A percentile compares a stretch with the other conserved stretches of the same genome.
These are phyloP conservation scores for Dendropsophus ebraccatus DNA, from an alignment of 2,113 vertebrate genomes.

Conservation along the genomic window DNA sequence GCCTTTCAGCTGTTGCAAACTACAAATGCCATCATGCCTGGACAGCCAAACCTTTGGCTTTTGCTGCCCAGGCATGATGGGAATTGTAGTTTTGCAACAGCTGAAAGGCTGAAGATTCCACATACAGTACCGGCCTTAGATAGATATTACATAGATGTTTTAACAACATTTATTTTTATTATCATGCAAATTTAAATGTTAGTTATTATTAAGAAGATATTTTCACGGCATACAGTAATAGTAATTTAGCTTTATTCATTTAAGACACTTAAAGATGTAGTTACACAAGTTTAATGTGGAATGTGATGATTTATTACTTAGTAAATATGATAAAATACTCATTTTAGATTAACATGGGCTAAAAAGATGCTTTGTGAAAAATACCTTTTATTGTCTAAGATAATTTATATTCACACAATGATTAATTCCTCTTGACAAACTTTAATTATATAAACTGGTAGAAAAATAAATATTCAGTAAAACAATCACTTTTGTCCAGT, in stretches of 20 bases:
- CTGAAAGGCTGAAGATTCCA: too few relatives aligned
- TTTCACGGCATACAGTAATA: neutral
- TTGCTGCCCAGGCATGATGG: too few relatives aligned
- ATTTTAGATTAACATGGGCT: constrained; percentile 47
- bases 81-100: too few relatives aligned
- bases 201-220: neutral
- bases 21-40: too few relatives aligned
- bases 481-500: neutral
- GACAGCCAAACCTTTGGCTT: too few relatives aligned
- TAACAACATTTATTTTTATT: neutral
- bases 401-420: constrained; percentile 7
- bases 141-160: too few relatives aligned
- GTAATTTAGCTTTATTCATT: constrained; percentile 4
- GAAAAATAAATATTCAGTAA: neutral
- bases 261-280: neutral
- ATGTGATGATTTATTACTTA: constrained; percentile 46
- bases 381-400: neutral
- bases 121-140: too few relatives aligned
- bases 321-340: constrained; percentile 61
- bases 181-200: neutral
- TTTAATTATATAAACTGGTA: constrained; percentile 20
- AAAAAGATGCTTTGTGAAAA: neutral
- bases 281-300: constrained; percentile 39
- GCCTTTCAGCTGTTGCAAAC: too few relatives aligned
- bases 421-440: constrained; percentile 37